Percentiles rank a stretch among this genome's conserved stretches.
Conservation (phyloP, 2,888 invertebrate species). For the Hirtodrosophila cameraria region DNA sequence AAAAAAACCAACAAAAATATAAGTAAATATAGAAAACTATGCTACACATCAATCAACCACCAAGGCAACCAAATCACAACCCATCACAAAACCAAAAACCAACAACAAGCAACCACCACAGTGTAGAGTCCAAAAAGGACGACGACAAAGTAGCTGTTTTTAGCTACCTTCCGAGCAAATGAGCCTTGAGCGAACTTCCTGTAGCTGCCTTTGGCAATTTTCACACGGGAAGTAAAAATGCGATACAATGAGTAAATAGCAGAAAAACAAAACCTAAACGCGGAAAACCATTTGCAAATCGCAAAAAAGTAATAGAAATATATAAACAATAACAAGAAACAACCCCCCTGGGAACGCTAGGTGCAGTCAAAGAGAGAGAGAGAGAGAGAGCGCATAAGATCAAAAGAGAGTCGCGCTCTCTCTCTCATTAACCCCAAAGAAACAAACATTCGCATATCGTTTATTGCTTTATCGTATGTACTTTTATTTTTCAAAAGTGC, state of each 20-base stretch:
- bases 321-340: constrained; percentile 33
- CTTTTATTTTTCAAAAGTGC: constrained; percentile 37
- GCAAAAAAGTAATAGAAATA: constrained; percentile 35
- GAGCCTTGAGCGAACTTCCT: constrained; percentile 54
- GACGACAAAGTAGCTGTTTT: constrained; percentile 49
- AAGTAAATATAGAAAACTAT: constrained; percentile 33
- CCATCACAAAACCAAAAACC: constrained; percentile 50
- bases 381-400: constrained; percentile 17
- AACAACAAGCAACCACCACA: constrained; percentile 51
- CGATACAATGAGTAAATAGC: constrained; percentile 70
- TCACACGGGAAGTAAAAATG: constrained; percentile 78
- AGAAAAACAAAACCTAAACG: constrained; percentile 77
- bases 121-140: constrained; percentile 1
- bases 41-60: constrained; percentile 76
- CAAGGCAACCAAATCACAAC: constrained; percentile 70
- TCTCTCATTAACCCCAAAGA: constrained; percentile 67
- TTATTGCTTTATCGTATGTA: constrained; percentile 56
- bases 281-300: constrained; percentile 80
- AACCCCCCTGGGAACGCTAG: constrained; percentile 52
- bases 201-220: constrained; percentile 64
- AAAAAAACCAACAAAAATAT: constrained; percentile 8
- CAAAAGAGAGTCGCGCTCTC: constrained; percentile 13
- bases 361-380: neutral
- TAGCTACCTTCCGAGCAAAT: constrained; percentile 24
- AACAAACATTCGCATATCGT: constrained; percentile 64